phyloP scores from a whole-genome alignment of 2,113 vertebrate genomes.

The Campylomormyrus numenius region DNA sequence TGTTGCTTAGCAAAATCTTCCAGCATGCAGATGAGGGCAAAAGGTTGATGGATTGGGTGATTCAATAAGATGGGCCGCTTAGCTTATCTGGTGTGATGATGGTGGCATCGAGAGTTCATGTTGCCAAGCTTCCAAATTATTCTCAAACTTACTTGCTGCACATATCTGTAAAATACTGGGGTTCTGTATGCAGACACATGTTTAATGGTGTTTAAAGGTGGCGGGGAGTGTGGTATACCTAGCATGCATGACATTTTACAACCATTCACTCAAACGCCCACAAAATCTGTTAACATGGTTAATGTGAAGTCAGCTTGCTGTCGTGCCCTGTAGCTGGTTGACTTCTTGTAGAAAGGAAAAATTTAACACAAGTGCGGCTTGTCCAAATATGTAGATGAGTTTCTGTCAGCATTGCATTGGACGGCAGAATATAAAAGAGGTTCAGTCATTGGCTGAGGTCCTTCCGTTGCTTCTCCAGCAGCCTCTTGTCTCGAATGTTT shows the following conservation, averaged over 20 bases:
- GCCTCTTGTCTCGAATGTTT: background rate
- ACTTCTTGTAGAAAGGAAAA: background rate
- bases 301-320: background rate
- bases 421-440: background rate
- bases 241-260: background rate
- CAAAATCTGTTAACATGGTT: background rate
- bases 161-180: background rate
- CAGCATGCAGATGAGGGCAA: background rate
- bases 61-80: background rate
- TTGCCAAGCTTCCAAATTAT: background rate
- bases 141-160: background rate
- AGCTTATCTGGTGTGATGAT: background rate
- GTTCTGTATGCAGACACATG: background rate
- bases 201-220: background rate
- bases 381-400: constrained; percentile 2
- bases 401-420: background rate
- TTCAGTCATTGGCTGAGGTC: background rate
- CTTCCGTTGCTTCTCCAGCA: background rate
- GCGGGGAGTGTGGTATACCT: background rate
- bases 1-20: background rate
- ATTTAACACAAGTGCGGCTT: background rate
- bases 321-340: background rate
- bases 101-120: background rate
- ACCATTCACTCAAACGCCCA: background rate
- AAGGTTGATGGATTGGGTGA: background rate